phyloP scores from a whole-genome alignment of 2,113 vertebrate genomes.

The Lepisosteus oculatus region DNA sequence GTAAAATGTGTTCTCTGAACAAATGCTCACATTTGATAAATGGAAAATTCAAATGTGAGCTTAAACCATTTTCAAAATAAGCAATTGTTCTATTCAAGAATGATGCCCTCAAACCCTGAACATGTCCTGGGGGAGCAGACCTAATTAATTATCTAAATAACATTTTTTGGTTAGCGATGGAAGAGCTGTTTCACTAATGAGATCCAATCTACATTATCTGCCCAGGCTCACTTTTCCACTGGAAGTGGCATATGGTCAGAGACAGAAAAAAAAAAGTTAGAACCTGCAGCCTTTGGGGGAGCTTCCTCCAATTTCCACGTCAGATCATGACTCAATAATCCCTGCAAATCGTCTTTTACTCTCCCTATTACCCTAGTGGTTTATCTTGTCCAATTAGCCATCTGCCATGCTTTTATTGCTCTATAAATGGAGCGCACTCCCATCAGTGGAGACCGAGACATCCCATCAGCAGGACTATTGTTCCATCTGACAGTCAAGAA shows the following conservation, averaged over 20 bases:
- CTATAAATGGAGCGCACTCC: slow-evolving; percentile 42
- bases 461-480: slow-evolving; percentile 53
- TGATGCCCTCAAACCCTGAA: neutral
- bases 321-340: slow-evolving; percentile 61
- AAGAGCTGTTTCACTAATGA: slow-evolving; percentile 38
- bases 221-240: slow-evolving; percentile 25
- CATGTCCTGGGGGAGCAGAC: slow-evolving; percentile 19
- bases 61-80: no score
- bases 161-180: slow-evolving; percentile 23
- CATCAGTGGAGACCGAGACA: slow-evolving; percentile 19
- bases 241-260: slow-evolving; percentile 26
- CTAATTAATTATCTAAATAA: slow-evolving; percentile 40
- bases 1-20: no score
- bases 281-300: slow-evolving; percentile 22
- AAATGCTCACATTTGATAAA: no score
- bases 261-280: slow-evolving; percentile 9
- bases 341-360: slow-evolving; percentile 55
- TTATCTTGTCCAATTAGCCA: slow-evolving; percentile 85
- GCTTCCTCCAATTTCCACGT: slow-evolving; percentile 34
- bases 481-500: slow-evolving; percentile 57
- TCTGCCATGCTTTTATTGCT: slow-evolving; percentile 64
- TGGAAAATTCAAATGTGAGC: no score
- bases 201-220: slow-evolving; percentile 41
- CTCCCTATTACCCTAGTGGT: slow-evolving; percentile 57
- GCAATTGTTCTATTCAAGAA: no score